Conservation (phyloP, 2,113 vertebrate species). For the Prunella fulvescens region DNA sequence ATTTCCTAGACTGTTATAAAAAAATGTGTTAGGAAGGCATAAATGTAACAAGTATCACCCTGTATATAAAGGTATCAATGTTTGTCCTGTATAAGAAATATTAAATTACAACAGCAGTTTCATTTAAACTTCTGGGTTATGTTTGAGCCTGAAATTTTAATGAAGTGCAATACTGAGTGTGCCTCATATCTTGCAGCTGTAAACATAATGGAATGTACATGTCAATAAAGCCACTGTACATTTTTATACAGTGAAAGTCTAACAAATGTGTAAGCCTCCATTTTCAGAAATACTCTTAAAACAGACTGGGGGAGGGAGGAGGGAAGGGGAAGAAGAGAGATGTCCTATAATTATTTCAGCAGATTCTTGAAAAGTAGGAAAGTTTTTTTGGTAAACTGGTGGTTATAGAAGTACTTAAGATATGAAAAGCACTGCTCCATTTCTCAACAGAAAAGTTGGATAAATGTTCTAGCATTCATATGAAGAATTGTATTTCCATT, state of each 20-base stretch:
- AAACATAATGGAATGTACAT: slow-evolving; percentile 99
- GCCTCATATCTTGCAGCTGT: slow-evolving; percentile 99
- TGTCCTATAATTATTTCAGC: not conserved
- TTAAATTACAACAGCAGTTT: slow-evolving; percentile 97
- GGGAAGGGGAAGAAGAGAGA: not conserved
- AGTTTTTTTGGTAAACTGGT: not conserved
- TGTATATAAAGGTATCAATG: slow-evolving; percentile 99
- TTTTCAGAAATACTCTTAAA: not conserved
- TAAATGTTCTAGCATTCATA: not conserved
- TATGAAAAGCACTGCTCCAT: not conserved
- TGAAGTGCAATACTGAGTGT: slow-evolving; percentile 99
- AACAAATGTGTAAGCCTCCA: slow-evolving; percentile 43
- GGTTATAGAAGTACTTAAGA: not conserved
- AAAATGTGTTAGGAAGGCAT: slow-evolving; percentile 87
- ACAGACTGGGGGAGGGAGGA: accelerated
- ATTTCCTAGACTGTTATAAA: slow-evolving; percentile 90
- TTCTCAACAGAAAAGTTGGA: not conserved
- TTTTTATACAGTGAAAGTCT: slow-evolving; percentile 98
- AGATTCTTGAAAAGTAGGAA: not conserved
- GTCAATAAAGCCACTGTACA: slow-evolving; percentile 99
- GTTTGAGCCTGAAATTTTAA: slow-evolving; percentile 99
- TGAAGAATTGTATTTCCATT: not conserved
- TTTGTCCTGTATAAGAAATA: slow-evolving; percentile 98
- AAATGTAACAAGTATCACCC: slow-evolving; percentile 94
- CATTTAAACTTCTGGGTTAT: slow-evolving; percentile 98